Base-by-base conservation (phyloP, 2,113 vertebrate species). In the Chionodraco myersi region DNA sequence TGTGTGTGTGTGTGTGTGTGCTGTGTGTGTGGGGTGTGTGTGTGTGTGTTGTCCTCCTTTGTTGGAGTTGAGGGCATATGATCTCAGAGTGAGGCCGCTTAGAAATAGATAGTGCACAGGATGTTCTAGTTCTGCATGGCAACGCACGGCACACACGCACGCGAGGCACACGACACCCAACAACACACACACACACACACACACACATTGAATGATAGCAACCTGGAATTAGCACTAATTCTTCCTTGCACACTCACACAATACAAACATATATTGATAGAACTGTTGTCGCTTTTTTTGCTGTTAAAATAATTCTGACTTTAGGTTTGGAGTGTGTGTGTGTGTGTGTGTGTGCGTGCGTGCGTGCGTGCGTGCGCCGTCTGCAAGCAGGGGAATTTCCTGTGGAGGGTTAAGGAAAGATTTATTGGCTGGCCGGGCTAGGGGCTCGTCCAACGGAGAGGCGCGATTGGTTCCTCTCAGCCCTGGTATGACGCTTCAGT, bases 401-500 rank as follows among this genome's bases (percentile, higher is more conserved):
- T 92, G 88, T 92, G 81, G 79, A 82, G 80, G 77, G 64, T 87
- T 70, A 79, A 80, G 78, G 36, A 77, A 58, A 73, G 72, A 83
- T 30, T 71, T 87, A 93, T 93, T 93, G 91, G 92, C 77, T 64
- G 41, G 34, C 18, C 82, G 54, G 58, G 63, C 88, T 90, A 92
- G 92, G 91, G 92, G 92, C 92, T 93, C 90, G 92, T 92, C 91
- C 63, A 30, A 91, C 23, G 18, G 79, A 89, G 83, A 68, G 48
- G 45, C 0, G 45, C 10, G 49, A 93, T 93, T 92, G 92, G 92
- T 62, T 86, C 73, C 66, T 77, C 5, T 21, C 80, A 15, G 76
- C 74, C 90, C 88, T 89, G 90, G 91, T 89, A 92, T 92, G 92
- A 93, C 87, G 91, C 90, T 89, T 69, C n/a, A 85, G 83, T 89